Percentiles rank a stretch among this genome's conserved stretches.
phyloP scores from a whole-genome alignment of 2,797 vertebrate genomes.

The Oreochromis grahami region DNA sequence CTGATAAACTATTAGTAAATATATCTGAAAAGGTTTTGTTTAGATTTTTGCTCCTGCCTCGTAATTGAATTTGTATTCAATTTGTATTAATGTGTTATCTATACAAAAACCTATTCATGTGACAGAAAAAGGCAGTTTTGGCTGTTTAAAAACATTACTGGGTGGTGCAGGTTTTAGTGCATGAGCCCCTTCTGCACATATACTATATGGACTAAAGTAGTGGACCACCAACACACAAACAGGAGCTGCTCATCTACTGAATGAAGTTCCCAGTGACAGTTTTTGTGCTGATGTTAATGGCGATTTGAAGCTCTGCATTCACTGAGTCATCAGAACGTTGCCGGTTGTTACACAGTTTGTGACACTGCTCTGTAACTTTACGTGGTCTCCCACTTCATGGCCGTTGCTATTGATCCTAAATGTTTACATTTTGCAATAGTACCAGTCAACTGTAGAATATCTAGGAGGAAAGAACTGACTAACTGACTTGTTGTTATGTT shows the following conservation, averaged over 20 bases:
- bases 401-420: background rate
- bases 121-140: background rate
- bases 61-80: background rate
- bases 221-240: background rate
- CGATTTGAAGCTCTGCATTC: rapidly evolving
- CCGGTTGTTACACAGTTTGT: rapidly evolving
- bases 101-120: background rate
- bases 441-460: too few species aligned
- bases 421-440: too few species aligned
- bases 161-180: background rate
- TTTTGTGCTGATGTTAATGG: background rate
- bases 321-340: background rate
- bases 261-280: rapidly evolving
- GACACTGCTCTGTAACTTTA: background rate
- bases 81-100: background rate
- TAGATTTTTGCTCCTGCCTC: background rate
- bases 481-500: too few species aligned
- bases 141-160: background rate
- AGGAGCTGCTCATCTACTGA: background rate
- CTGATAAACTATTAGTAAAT: background rate
- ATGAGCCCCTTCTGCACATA: background rate
- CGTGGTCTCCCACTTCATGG: background rate
- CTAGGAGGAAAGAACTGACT: too few species aligned
- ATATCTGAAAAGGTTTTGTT: background rate
- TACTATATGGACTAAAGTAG: background rate